Percentiles rank a stretch among this genome's conserved stretches.
These are phyloP conservation scores for Ophioderma brevispina DNA, from an alignment of 35 echinoderm and acorn worm genomes.

Conservation along the genomic window DNA sequence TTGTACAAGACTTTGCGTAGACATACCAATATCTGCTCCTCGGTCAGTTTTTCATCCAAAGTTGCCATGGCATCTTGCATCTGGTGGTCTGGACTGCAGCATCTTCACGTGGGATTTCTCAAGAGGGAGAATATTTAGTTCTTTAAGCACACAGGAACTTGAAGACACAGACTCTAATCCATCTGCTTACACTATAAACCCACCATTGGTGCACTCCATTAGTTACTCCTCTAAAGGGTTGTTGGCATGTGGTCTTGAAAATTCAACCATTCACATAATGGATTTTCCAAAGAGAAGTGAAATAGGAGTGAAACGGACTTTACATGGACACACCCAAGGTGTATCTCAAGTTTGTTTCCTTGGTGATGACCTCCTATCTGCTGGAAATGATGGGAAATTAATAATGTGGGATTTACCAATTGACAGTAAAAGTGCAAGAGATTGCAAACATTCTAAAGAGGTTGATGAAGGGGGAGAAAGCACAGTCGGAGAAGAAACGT, in stretches of 20 bases:
- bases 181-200: slow-evolving; percentile 38
- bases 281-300: slow-evolving; percentile 13
- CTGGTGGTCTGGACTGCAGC: slow-evolving; percentile 24
- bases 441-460: no score
- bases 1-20: slow-evolving; percentile 29
- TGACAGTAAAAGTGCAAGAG: not conserved
- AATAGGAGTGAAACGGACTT: not conserved
- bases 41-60: slow-evolving; percentile 32
- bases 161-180: not conserved
- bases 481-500: not conserved
- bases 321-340: slow-evolving; percentile 43
- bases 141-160: slow-evolving; percentile 31
- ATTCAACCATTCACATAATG: slow-evolving; percentile 27
- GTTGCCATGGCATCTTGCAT: slow-evolving; percentile 31
- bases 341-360: slow-evolving; percentile 37
- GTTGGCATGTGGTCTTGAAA: slow-evolving; percentile 40
- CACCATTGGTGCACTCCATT: slow-evolving; percentile 44
- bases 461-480: no score
- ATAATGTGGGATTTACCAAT: slow-evolving; percentile 32
- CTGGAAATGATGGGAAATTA: slow-evolving; percentile 55
- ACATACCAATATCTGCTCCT: slow-evolving; percentile 47
- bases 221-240: not conserved
- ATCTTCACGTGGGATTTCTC: slow-evolving; percentile 38
- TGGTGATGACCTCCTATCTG: slow-evolving; percentile 29
- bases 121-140: not conserved